Percentiles rank a stretch among this genome's conserved stretches.
Evolutionary conservation across 2,113 vertebrate species (phyloP).

Genomic region (Pomatorhinus ruficollis): DNA sequence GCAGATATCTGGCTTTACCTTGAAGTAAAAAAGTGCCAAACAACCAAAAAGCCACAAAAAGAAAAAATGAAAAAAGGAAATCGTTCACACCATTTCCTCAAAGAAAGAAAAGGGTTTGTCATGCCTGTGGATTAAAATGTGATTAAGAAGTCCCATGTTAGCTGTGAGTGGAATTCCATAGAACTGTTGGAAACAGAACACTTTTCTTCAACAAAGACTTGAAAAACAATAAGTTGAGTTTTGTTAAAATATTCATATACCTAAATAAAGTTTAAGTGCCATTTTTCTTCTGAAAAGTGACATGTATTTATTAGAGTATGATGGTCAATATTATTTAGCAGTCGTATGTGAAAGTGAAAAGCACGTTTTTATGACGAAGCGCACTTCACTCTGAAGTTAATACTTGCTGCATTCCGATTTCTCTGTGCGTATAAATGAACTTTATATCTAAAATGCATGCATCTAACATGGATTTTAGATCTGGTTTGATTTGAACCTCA

Average conservation of each 20-base stretch:
- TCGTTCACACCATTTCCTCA: background rate
- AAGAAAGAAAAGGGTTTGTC: background rate
- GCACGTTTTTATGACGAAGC: background rate
- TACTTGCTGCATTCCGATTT: background rate
- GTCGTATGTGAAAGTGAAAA: background rate
- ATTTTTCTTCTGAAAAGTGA: background rate
- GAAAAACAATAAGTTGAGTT: background rate
- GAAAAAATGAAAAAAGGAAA: background rate
- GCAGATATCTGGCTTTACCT: conserved; percentile 44
- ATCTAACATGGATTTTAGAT: background rate
- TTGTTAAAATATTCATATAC: background rate
- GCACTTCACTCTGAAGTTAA: background rate
- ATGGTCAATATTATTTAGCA: background rate
- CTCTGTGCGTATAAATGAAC: background rate
- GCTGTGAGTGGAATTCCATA: background rate
- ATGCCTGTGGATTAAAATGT: background rate
- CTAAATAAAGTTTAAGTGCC: background rate
- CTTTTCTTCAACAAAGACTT: background rate
- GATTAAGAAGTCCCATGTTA: background rate
- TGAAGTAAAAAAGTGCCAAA: background rate
- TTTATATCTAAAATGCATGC: background rate
- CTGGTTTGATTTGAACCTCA: background rate
- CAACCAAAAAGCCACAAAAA: background rate
- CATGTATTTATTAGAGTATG: background rate
- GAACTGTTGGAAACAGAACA: background rate